Base-by-base conservation (phyloP, 2,888 invertebrate genomes). In the Neoitamus cyanurus region DNA sequence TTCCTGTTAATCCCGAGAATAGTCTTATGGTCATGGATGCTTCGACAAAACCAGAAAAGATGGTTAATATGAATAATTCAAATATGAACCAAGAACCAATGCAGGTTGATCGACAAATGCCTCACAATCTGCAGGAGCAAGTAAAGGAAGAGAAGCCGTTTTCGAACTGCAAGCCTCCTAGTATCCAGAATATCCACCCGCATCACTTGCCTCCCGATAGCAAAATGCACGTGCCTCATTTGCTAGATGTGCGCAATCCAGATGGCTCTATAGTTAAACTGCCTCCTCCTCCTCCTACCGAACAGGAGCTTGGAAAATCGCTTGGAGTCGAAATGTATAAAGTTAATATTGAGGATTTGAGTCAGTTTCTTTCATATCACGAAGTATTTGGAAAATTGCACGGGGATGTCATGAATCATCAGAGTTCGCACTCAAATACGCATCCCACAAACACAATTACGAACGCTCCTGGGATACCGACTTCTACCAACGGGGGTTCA, bases 341-440 rank as follows among this genome's bases (percentile, higher is more conserved):
- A 95, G 95, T 89, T 85, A 95, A 96, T 89, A 96, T 96, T 6
- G 97, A 97, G 90, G 97, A 97, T 89, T 93, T 97, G 83, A 96
- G 96, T 87, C 96, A 96, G 89, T 91, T 97, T 87, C 92, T 97
- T 86, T 96, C 96, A 58, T 97, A 97, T 91, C 97, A 97, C 89
- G 97, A 97, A 91, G 96, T 97, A 70, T 97, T 95, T 89, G 95
- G 95, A 34, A 95, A 95, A 89, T 90, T 95, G 82, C 91, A 91
- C 85, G 90, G 91, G 85, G 91, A 91, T 88, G 90, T 90, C 75
- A 89, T 91, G 85, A 90, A 90, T 87, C 90, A 90, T 85, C 87
- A 90, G 78, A 91, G 92, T 84, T 92, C 92, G 83, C 92, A 92
- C 85, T 92, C 92, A 75, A 88, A 88, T 11, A 84, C 89, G 87